These are phyloP conservation scores for Zaprionus nigranus DNA, from an alignment of 1,140 invertebrate species.

Conservation along the genomic window DNA sequence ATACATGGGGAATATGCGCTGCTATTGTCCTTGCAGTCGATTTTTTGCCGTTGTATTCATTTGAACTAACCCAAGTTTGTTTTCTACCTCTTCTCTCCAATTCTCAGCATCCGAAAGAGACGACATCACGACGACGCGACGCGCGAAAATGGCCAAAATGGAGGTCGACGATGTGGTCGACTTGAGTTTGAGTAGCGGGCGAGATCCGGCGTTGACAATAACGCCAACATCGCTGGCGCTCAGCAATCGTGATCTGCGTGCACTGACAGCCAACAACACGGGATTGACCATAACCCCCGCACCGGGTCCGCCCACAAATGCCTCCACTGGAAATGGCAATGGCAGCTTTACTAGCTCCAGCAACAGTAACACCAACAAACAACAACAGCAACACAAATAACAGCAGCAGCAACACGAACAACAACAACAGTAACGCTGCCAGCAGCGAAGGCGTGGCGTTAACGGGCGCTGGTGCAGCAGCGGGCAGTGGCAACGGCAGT, in stretches of 20 bases:
- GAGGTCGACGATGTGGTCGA: constrained; percentile 88
- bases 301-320: constrained; percentile 37
- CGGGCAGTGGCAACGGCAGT: constrained; percentile 6
- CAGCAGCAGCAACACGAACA: constrained; percentile 33
- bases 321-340: constrained; percentile 18
- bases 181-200: constrained; percentile 85
- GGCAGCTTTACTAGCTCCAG: constrained; percentile 17
- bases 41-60: neutral
- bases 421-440: constrained; percentile 32
- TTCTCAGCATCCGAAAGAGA: constrained; percentile 65
- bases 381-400: constrained; percentile 38
- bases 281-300: constrained; percentile 81
- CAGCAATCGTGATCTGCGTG: constrained; percentile 74
- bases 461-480: constrained; percentile 20
- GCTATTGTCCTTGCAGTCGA: neutral
- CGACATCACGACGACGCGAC: constrained; percentile 81
- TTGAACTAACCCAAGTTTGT: neutral
- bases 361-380: constrained; percentile 34
- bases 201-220: constrained; percentile 81
- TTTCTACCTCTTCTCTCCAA: neutral
- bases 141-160: constrained; percentile 86
- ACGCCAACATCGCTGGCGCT: constrained; percentile 59
- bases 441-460: constrained; percentile 25
- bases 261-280: constrained; percentile 75
- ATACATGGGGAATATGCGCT: neutral